Conservation (phyloP, 1,140 invertebrate species). For the Metopolophium dirhodum region DNA sequence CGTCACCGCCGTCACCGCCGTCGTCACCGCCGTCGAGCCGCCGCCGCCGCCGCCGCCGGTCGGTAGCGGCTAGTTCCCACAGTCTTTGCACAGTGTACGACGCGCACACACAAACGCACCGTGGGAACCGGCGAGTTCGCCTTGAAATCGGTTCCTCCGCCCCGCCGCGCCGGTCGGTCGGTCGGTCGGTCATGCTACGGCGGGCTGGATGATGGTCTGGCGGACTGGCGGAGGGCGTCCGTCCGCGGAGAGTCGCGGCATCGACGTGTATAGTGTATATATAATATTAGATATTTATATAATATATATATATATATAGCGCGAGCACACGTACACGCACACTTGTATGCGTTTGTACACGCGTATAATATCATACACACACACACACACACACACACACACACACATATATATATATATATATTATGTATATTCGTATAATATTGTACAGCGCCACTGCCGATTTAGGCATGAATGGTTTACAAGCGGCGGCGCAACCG, state of each 20-base stretch:
- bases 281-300: background rate
- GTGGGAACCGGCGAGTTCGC: constrained; percentile 56
- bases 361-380: background rate
- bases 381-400: background rate
- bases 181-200: background rate
- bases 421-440: background rate
- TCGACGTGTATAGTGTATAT: background rate
- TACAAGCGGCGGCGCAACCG: background rate
- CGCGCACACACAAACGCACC: constrained; percentile 3
- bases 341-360: background rate
- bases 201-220: background rate
- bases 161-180: background rate
- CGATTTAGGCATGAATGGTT: constrained; percentile 53
- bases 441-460: constrained; percentile 31
- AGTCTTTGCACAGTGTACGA: background rate
- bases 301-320: background rate
- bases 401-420: background rate
- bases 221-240: background rate
- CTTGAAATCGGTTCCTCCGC: constrained; percentile 48
- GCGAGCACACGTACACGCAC: too few relatives aligned
- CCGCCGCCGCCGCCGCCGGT: constrained; percentile 1
- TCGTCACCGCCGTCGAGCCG: background rate
- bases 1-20: background rate
- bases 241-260: constrained; percentile 34
- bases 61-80: constrained; percentile 49